Evolutionary conservation across 2,113 vertebrate species (phyloP).

Genomic region (Alligator sinensis): DNA sequence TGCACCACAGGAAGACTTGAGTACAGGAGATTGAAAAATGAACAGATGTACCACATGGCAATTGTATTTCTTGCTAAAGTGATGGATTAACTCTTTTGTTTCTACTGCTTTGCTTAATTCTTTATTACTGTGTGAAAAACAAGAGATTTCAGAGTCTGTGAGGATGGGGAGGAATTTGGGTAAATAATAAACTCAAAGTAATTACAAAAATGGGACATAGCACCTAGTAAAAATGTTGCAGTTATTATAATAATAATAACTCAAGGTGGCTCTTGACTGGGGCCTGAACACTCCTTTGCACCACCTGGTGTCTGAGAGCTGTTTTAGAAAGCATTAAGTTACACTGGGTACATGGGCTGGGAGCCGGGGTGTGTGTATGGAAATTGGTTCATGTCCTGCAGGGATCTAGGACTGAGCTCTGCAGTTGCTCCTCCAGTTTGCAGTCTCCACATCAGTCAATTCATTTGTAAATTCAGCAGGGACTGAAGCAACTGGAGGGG

Average conservation of each 20-base stretch:
- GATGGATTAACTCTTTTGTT: neutral
- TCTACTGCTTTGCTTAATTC: neutral
- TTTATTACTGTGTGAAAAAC: neutral
- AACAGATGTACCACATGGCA: neutral
- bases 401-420: neutral
- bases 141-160: neutral
- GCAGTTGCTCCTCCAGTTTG: fast-evolving
- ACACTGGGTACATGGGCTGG: neutral
- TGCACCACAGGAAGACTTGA: neutral
- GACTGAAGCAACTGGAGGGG: neutral
- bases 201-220: neutral
- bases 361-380: neutral
- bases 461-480: neutral
- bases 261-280: neutral
- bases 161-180: neutral
- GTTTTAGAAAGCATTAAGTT: neutral
- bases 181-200: neutral
- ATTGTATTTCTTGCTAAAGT: neutral
- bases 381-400: neutral
- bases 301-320: neutral
- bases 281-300: neutral
- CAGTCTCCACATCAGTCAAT: neutral
- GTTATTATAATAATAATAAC: neutral
- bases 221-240: neutral
- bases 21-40: neutral